A percentile compares a stretch with the other conserved stretches of the same genome.
Evolutionary conservation across 2,797 vertebrate genomes (phyloP).

Genomic region (Pipistrellus pygmaeus): DNA sequence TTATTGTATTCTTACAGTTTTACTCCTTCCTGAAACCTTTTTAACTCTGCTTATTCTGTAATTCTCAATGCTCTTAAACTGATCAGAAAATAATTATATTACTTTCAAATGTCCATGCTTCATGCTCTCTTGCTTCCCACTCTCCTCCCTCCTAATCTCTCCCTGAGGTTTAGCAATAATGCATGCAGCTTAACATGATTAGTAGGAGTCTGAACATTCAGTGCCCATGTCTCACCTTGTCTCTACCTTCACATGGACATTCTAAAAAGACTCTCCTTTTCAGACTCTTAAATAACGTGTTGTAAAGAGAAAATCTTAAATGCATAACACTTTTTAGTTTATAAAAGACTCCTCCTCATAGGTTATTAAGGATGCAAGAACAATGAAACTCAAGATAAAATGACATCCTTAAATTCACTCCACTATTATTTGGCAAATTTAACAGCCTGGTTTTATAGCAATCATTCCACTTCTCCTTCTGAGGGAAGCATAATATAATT

Average conservation of each 20-base stretch:
- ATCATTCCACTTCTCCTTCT: neutral
- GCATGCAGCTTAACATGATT: neutral
- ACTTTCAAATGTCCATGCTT: neutral
- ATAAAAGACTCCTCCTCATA: constrained; percentile 9
- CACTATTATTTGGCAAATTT: neutral
- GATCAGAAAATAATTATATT: constrained; percentile 25
- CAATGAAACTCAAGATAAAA: constrained; percentile 1
- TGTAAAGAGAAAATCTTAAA: constrained; percentile 31
- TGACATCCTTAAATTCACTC: neutral
- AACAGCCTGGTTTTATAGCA: neutral
- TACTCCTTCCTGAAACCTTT: neutral
- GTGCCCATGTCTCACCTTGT: neutral
- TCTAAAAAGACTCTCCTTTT: neutral
- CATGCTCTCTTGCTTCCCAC: neutral
- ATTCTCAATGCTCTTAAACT: neutral
- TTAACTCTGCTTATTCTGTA: constrained; percentile 36
- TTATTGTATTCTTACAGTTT: neutral
- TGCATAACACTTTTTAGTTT: neutral
- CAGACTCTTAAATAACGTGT: constrained; percentile 14
- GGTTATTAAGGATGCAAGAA: neutral
- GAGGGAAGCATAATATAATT: neutral
- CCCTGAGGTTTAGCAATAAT: constrained; percentile 46
- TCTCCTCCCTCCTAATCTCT: neutral
- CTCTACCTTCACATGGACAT: neutral
- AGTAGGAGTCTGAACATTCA: constrained; percentile 43